Base-by-base conservation (phyloP, 2,797 vertebrate species). In the Mus minutoides region DNA sequence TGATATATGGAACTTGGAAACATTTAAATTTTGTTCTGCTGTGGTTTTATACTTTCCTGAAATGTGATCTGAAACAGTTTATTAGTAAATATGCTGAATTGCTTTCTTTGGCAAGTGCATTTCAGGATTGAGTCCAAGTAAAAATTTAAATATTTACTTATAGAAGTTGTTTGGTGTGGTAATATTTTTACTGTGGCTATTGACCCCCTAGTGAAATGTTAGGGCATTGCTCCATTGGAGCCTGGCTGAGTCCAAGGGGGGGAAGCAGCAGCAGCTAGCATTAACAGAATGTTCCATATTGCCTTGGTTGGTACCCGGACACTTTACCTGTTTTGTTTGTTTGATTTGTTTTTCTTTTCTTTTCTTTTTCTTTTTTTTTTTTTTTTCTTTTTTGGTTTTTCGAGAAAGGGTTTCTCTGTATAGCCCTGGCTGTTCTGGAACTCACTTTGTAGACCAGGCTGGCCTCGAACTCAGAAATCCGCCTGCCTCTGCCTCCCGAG, bases 81-180 rank as follows among this genome's bases (percentile, higher is more conserved):
- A 88, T 96, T 97, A 98, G 97, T 96, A 96, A 90, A 98, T 98
- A 93, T 43, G 79, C 94, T 90, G 92, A 92, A 34, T 95, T 98
- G 98, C 96, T 98, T 98, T 95, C 92, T 94, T 97, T 98, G 98
- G 97, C 98, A 97, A 97, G 91, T 86, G 67, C 22, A 87, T 96
- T 98, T 95, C 92, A 97, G 96, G 95, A 80, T 95, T 86, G 95
- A 96, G 80, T 98, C 97, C 98, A 97, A 94, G 96, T 97, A 79
- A 97, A 98, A 88, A 79, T 97, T 98, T 96, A 97, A 92, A 97
- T 96, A 97, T 97, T 90, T 97, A 96, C 97, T 98, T 97, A 97
- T 24, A 88, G 94, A 85, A 94, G 75, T 98, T 88, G 75, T 97
- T 97, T 97, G 92, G 95, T 98, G 97, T 92, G 58, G 92, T 94